Evolutionary conservation across 2,797 vertebrate genomes (phyloP), one percentile per base, ranked within the genome.

Genomic region (Pogonophryne albipinna): DNA sequence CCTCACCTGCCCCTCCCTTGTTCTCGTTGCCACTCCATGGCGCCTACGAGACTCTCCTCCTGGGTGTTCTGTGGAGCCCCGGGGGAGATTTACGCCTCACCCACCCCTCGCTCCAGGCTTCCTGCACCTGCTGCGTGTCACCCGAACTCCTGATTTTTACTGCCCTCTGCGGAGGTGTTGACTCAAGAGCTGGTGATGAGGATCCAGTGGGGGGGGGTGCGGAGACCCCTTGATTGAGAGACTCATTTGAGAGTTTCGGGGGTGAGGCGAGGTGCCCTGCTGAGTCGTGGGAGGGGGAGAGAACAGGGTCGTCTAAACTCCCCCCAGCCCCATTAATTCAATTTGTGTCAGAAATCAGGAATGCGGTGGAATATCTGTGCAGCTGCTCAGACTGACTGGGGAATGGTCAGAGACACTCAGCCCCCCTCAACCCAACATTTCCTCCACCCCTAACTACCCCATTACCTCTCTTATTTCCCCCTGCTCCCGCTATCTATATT

Each of bases 301-400:
- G 74, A 89, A 71, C 15, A 47, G 46, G 63, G 86, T 90, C 46
- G 90, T 91, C 93, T 93, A 92, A 94, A 90, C 94, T 94, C 94
- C 94, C 95, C 94, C 45, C 92, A 87, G 89, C 95, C 96, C 34
- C 96, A 97, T 99, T 98, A 97, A 97, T 97, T 98, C 96, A 97
- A 97, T 97, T 98, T 96, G 94, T 96, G 95, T 96, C 95, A 96
- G 96, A 96, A 98, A 98, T 98, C 93, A 95, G 97, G 96, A 99
- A 99, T 98, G 97, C 95, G 95, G 96, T 97, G 96, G 97, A 97
- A 97, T 98, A 97, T 97, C 95, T 94, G 80, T 92, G 96, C 97
- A 97, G 97, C 97, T 97, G 97, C 94, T 92, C 88, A 65, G 93
- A 94, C 93, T 89, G 92, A 94, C 95, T 95, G 93, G 93, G 85